Base-by-base conservation (phyloP, 2,113 vertebrate species). In the Narcine bancroftii region DNA sequence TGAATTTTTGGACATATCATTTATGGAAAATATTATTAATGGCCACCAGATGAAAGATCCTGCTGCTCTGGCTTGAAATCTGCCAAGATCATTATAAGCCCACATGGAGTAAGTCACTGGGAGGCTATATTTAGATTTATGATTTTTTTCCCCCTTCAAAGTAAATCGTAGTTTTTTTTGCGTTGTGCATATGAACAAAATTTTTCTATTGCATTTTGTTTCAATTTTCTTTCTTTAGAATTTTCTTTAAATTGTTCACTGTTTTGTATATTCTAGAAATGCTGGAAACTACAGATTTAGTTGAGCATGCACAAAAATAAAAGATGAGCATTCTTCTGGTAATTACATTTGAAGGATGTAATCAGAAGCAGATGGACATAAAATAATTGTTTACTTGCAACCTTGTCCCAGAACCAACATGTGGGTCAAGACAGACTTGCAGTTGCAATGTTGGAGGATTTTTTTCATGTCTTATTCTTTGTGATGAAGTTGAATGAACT, bases 11-110 rank as follows among this genome's bases (percentile, higher is more conserved):
- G 45, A 11, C 45, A 47, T n/a, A 81, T 29, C 45, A 50, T 3
- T 50, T 47, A 81, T 81, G 77, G 77, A 81, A 53, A 50, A 81
- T 53, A 81, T 50, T 81, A 50, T 13, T 81, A 81, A 53, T 81
- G 36, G 42, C 42, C 11, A 81, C 77, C 77, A 13, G 9, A 45
- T 50, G 10, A 10, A 26, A 53, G 9, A 50, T 26, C 45, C 45
- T 79, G 76, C 0, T 50, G 47, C 29, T 53, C 9, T 50, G 9
- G 42, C 24, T 81, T 81, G 77, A 11, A 81, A 50, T 81, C 45
- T 6, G 45, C 45, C 15, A 24, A 81, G 77, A 45, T 26, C 5
- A 21, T 79, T 50, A 24, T 6, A 79, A 79, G 24, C 77, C 24
- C 77, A 79, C 47, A 77, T 77, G 21, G 24, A 29, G 26, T 53